A percentile compares a stretch with the other conserved stretches of the same genome.
Conservation (phyloP, 2,113 vertebrate genomes). For the Natator depressus region DNA sequence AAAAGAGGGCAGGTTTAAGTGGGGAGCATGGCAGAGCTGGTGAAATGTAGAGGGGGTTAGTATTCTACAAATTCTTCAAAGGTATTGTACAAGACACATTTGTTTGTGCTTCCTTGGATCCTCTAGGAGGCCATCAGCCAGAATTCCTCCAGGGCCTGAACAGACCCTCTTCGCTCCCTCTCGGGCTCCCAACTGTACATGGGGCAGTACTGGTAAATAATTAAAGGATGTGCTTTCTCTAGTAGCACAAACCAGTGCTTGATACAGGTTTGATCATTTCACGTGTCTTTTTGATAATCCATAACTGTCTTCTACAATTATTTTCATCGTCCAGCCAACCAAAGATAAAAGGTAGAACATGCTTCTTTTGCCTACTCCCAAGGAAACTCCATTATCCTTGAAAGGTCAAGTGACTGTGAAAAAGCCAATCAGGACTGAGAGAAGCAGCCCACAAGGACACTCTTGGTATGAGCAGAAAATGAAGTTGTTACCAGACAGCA, state of each 20-base stretch:
- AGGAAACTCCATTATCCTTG: slow-evolving; percentile 82
- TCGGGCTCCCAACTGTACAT: background rate
- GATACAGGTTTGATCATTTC: slow-evolving; percentile 83
- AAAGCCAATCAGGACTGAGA: slow-evolving; percentile 61
- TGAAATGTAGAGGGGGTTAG: background rate
- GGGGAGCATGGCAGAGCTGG: background rate
- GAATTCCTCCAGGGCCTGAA: background rate
- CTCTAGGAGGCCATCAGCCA: background rate
- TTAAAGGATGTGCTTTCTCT: slow-evolving; percentile 75
- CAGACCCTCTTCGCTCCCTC: background rate
- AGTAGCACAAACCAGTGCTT: slow-evolving; percentile 70
- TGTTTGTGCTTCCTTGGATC: background rate
- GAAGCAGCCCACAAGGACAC: slow-evolving; percentile 76
- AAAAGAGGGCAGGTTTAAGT: background rate
- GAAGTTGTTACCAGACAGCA: slow-evolving; percentile 85
- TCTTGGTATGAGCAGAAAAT: slow-evolving; percentile 79
- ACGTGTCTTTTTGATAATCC: slow-evolving; percentile 83
- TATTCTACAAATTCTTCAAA: background rate
- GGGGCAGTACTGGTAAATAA: slow-evolving; percentile 78
- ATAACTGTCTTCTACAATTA: slow-evolving; percentile 87
- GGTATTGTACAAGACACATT: background rate
- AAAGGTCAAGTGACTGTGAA: slow-evolving; percentile 62
- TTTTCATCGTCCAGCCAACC: slow-evolving; percentile 79
- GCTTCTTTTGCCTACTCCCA: slow-evolving; percentile 71
- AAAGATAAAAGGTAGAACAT: slow-evolving; percentile 83